Conservation (phyloP, 1,140 invertebrate genomes). For the Amphibalanus amphitrite region DNA sequence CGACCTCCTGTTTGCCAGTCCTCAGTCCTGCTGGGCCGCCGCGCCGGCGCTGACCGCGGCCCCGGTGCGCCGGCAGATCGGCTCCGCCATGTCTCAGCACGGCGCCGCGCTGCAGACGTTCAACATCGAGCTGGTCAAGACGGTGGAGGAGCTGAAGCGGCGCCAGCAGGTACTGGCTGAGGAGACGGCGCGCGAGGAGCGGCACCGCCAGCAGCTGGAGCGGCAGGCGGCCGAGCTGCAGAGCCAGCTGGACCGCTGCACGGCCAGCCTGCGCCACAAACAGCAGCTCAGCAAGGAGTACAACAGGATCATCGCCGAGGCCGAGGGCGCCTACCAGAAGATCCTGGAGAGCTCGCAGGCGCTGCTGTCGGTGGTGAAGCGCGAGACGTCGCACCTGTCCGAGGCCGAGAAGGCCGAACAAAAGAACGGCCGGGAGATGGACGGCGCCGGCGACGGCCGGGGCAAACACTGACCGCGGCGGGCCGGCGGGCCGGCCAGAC, state of each 20-base stretch:
- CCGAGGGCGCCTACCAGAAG: constrained; percentile 11
- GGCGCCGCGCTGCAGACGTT: constrained; percentile 12
- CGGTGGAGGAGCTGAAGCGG: constrained; percentile 11
- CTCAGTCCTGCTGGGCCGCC: neutral
- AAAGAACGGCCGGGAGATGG: neutral
- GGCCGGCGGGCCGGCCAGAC: too few species aligned
- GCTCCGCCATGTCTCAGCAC: constrained; percentile 7
- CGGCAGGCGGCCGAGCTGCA: neutral
- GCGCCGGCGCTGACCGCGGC: neutral
- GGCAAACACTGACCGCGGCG: neutral
- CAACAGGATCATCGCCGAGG: constrained; percentile 7
- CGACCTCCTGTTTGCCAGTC: too few species aligned
- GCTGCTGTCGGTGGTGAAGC: constrained; percentile 9
- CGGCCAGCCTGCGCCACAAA: constrained; percentile 7
- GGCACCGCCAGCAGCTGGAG: neutral
- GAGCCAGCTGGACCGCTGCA: constrained; percentile 5
- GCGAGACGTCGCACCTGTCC: constrained; percentile 1
- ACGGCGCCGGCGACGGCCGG: neutral
- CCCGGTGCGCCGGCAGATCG: neutral
- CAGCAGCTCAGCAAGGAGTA: constrained; percentile 8
- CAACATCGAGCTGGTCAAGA: constrained; percentile 14
- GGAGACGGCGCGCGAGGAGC: constrained; percentile 8
- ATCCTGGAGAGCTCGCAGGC: constrained; percentile 12
- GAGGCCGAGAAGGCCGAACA: neutral
- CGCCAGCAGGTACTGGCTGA: constrained; percentile 9